Evolutionary conservation across 2,797 vertebrate species (phyloP), one percentile per base, ranked within the genome.

Genomic region (Paedocypris micromegethes): DNA sequence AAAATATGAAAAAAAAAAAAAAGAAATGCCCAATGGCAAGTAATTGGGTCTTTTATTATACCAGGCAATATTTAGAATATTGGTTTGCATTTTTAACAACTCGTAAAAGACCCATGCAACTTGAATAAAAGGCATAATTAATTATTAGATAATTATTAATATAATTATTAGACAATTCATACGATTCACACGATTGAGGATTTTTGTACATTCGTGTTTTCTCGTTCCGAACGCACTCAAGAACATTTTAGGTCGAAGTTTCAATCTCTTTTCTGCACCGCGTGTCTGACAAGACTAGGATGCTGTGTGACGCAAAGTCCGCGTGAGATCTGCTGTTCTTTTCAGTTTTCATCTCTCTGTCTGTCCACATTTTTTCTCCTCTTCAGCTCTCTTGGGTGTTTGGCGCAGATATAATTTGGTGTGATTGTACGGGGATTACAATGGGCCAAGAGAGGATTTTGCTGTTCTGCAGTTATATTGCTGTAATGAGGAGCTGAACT

Each of bases 371-470:
- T 60, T 49, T 66, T 72, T 5, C 54, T 58, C 54, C 49, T 39
- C 46, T 51, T 2, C 46, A 57, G 58, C 68, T 40, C 71, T 78
- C 65, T 49, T 44, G 65, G 52, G 55, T 56, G 49, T 74, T 61
- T 71, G 72, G 68, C 75, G 50, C 41, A 41, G 65, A 62, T 64
- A 68, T 74, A 58, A 72, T 74, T 76, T 72, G 46, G 64, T 57
- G 51, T 68, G 73, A 78, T 75, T 71, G 73, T 57, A 40, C 23
- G 46, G 38, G 73, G 75, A 79, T 75, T 74, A 74, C 70, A 64
- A 45, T 62, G 66, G 70, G 60, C 64, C 59, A 65, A 53, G 62
- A 66, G 50, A 79, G 71, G 71, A 74, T 64, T 75, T 67, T 3
- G 6, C 47, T 8, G 53, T 63, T 65, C 44, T 58, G 50, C 46